phyloP scores from a whole-genome alignment of 2,888 invertebrate species.

The Epiblema foenella region DNA sequence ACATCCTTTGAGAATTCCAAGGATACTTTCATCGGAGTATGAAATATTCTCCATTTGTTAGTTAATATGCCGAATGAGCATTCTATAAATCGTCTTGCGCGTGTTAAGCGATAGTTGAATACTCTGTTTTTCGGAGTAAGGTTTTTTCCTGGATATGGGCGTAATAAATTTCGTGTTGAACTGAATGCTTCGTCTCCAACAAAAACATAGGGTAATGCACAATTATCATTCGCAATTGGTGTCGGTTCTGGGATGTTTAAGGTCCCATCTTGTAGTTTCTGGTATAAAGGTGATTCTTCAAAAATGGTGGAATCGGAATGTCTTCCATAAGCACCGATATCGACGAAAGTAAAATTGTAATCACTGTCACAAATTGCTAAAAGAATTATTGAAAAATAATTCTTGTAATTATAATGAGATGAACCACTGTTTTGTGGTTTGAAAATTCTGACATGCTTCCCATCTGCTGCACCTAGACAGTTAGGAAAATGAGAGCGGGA shows the following conservation, averaged over 20 bases:
- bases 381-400: slow-evolving; percentile 49
- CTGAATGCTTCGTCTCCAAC: slow-evolving; percentile 6
- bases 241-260: slow-evolving; percentile 6
- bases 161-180: slow-evolving; percentile 7
- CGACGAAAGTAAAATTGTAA: slow-evolving; percentile 49
- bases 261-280: slow-evolving; percentile 2
- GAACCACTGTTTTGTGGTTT: slow-evolving; percentile 48
- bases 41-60: slow-evolving; percentile 35
- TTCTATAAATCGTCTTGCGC: slow-evolving; percentile 32
- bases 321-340: slow-evolving; percentile 43
- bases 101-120: slow-evolving; percentile 27
- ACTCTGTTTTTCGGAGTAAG: slow-evolving; percentile 4
- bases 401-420: slow-evolving; percentile 48
- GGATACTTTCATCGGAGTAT: slow-evolving; percentile 24
- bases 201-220: not conserved
- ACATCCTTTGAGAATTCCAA: slow-evolving; percentile 10
- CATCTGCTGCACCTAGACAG: slow-evolving; percentile 46
- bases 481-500: slow-evolving; percentile 47
- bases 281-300: slow-evolving; percentile 21
- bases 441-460: slow-evolving; percentile 44
- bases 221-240: slow-evolving; percentile 1
- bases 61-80: slow-evolving; percentile 33
- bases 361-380: slow-evolving; percentile 49
- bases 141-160: slow-evolving; percentile 6
- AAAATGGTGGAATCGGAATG: slow-evolving; percentile 33